phyloP scores from a whole-genome alignment of 1,140 invertebrate genomes.

The Eubasilissa regina region DNA sequence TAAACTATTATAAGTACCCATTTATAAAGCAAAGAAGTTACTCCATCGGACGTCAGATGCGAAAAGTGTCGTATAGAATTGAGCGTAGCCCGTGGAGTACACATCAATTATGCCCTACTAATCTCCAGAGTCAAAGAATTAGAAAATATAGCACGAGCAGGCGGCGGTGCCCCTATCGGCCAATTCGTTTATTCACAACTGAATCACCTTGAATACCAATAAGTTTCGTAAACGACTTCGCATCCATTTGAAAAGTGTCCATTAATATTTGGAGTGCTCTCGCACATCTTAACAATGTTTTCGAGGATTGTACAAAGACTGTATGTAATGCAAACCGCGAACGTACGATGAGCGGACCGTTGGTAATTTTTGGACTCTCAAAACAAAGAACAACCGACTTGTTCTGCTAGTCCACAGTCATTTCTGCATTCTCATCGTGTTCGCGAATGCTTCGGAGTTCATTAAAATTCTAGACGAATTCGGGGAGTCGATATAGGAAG shows the following conservation, averaged over 20 bases:
- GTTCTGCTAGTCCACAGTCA: background rate
- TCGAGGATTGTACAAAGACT: slow-evolving; percentile 21
- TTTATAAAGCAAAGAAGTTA: no score
- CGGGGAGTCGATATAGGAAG: slow-evolving; percentile 53
- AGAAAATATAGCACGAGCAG: no score
- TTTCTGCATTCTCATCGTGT: slow-evolving; percentile 36
- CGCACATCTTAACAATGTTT: slow-evolving; percentile 4
- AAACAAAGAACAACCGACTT: slow-evolving; percentile 15
- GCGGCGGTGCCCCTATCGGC: no score
- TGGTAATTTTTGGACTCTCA: slow-evolving; percentile 2
- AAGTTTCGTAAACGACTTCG: slow-evolving; percentile 20
- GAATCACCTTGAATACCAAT: slow-evolving; percentile 35
- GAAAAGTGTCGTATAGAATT: no score
- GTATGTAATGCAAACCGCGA: slow-evolving; percentile 26
- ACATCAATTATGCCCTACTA: no score
- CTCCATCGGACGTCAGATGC: no score
- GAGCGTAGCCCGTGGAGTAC: no score
- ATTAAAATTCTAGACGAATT: slow-evolving; percentile 53
- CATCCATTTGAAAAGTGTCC: slow-evolving; percentile 29
- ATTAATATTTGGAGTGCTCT: slow-evolving; percentile 38
- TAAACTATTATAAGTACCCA: no score
- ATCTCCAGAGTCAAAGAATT: no score
- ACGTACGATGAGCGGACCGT: slow-evolving; percentile 18
- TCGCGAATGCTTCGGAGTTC: background rate
- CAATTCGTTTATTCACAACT: background rate